Evolutionary conservation across 2,888 invertebrate species (phyloP).

Genomic region (Melinaea menophilus): DNA sequence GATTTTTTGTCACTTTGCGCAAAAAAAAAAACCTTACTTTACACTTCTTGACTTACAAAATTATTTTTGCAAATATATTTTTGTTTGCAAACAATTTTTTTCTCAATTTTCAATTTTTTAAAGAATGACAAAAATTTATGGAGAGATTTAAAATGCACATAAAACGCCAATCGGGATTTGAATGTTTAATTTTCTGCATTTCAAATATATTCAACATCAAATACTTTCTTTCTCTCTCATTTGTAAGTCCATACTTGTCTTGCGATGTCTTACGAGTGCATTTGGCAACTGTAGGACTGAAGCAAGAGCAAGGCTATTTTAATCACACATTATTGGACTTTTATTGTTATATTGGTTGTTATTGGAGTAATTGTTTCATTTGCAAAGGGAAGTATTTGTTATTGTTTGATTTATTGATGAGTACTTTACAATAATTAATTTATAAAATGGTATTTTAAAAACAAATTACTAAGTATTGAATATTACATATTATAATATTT

Average conservation of each 20-base stretch:
- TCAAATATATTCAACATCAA: too few species aligned
- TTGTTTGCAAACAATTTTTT: too few species aligned
- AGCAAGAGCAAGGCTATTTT: conserved; percentile 60
- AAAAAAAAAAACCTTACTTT: conserved; percentile 7
- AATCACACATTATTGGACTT: conserved; percentile 51
- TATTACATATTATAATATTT: too few species aligned
- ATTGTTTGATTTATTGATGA: too few species aligned
- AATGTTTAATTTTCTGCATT: too few species aligned
- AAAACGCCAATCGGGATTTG: too few species aligned
- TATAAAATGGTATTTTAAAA: too few species aligned
- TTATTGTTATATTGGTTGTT: conserved; percentile 35
- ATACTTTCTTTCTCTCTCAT: background rate
- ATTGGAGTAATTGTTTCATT: conserved; percentile 5
- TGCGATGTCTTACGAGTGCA: conserved; percentile 39
- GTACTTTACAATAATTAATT: too few species aligned
- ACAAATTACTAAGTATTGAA: too few species aligned
- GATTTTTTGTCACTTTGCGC: conserved; percentile 27
- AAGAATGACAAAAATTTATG: too few species aligned
- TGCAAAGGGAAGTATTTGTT: background rate
- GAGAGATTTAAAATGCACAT: too few species aligned
- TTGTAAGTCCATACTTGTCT: conserved; percentile 29
- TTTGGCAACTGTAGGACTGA: conserved; percentile 54
- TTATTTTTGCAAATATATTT: background rate
- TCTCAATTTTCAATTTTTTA: too few species aligned
- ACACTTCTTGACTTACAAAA: background rate